A percentile compares a stretch with the other conserved stretches of the same genome.
These are phyloP conservation scores for Hephaestus fuliginosus DNA, from an alignment of 2,797 vertebrate species.

Conservation along the genomic window DNA sequence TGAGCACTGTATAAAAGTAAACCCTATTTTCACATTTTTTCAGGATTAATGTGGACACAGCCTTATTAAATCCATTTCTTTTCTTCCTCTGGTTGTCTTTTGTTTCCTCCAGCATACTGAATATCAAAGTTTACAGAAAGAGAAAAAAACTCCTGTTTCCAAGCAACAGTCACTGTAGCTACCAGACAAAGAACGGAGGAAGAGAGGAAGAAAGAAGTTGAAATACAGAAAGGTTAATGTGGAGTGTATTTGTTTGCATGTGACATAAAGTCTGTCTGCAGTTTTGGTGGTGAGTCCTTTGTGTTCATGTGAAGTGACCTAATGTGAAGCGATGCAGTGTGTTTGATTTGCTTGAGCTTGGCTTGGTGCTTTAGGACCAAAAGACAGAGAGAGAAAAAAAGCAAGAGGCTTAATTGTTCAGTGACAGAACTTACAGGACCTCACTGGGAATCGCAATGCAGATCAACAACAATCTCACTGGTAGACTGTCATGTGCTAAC, in stretches of 20 bases:
- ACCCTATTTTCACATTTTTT: background rate
- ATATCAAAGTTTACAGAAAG: slow-evolving; percentile 61
- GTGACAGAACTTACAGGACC: background rate
- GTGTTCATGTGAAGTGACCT: background rate
- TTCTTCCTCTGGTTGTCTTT: slow-evolving; percentile 22
- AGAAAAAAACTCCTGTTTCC: slow-evolving; percentile 63
- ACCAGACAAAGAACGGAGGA: slow-evolving; percentile 28
- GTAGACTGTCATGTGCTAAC: slow-evolving; percentile 15
- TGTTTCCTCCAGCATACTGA: slow-evolving; percentile 27
- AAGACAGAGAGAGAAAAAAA: background rate
- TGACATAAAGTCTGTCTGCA: slow-evolving; percentile 17
- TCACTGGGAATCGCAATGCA: background rate
- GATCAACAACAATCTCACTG: slow-evolving; percentile 15
- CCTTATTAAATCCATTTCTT: slow-evolving; percentile 23
- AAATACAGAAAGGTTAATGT: slow-evolving; percentile 12
- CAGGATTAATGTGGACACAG: background rate
- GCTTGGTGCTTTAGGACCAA: background rate
- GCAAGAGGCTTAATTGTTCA: slow-evolving; percentile 14
- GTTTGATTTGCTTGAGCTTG: slow-evolving; percentile 1
- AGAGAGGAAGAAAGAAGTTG: slow-evolving; percentile 4
- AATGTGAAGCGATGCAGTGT: background rate
- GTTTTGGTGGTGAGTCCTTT: background rate
- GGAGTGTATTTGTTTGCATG: slow-evolving; percentile 6
- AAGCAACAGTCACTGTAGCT: slow-evolving; percentile 61
- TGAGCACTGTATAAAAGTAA: background rate